A percentile compares a stretch with the other conserved stretches of the same genome.
Evolutionary conservation across 2,888 invertebrate genomes (phyloP).

Genomic region (Charanyca ferruginea): DNA sequence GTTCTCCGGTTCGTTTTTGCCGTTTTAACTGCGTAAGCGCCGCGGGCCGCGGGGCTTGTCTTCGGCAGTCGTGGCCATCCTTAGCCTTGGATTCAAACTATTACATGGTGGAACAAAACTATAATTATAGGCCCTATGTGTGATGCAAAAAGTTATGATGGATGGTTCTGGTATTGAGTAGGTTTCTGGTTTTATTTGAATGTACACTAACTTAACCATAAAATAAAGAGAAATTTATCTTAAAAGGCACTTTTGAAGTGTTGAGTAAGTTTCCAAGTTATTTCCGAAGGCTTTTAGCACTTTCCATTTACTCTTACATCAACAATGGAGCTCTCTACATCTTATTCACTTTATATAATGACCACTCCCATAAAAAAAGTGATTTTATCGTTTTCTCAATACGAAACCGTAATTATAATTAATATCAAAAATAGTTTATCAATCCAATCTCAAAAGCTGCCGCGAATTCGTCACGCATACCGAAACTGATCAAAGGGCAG

Average conservation of each 20-base stretch:
- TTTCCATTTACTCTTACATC: background rate
- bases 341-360: background rate
- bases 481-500: conserved; percentile 43
- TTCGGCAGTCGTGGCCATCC: conserved; percentile 53
- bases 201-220: background rate
- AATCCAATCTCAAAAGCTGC: conserved; percentile 32
- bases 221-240: background rate
- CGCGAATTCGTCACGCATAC: conserved; percentile 46
- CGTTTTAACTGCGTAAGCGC: conserved; percentile 68
- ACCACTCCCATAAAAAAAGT: background rate
- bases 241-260: background rate
- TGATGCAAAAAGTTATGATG: conserved; percentile 56
- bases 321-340: background rate
- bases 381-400: background rate
- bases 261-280: background rate
- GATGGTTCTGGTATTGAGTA: conserved; percentile 25
- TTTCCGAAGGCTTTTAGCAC: background rate
- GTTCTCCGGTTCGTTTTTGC: conserved; percentile 71
- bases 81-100: conserved; percentile 64
- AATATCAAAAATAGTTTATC: conserved; percentile 20
- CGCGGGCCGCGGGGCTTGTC: conserved; percentile 68
- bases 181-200: background rate
- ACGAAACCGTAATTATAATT: conserved; percentile 1
- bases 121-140: conserved; percentile 52
- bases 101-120: conserved; percentile 56